Conservation (phyloP, 2,113 vertebrate species). For the Phaethon lepturus region DNA sequence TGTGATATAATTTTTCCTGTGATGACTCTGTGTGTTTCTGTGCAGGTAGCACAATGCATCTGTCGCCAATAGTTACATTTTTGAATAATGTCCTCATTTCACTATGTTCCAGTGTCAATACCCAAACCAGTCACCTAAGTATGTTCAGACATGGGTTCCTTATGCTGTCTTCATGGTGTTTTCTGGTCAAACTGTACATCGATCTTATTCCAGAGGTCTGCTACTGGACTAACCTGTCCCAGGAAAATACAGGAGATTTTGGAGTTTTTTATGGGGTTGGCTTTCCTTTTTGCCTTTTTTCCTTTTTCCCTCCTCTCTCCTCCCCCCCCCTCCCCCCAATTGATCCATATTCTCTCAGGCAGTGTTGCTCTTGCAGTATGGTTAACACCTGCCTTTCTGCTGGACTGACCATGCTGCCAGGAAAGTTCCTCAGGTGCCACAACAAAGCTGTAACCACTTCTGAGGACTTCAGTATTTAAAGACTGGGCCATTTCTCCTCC, state of each 20-base stretch:
- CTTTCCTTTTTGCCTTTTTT: too few species aligned
- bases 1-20: neutral
- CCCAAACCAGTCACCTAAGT: neutral
- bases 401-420: neutral
- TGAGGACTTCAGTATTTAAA: neutral
- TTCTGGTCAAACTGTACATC: neutral
- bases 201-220: neutral
- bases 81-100: neutral
- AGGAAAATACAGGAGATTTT: neutral
- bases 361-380: neutral
- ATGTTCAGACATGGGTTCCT: neutral
- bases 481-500: neutral
- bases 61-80: neutral
- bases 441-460: neutral
- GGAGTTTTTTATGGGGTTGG: neutral
- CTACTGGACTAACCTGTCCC: neutral
- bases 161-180: neutral
- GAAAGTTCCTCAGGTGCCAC: neutral
- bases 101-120: neutral
- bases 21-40: neutral
- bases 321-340: neutral
- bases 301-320: too few species aligned
- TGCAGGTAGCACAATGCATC: neutral
- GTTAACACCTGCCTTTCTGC: neutral
- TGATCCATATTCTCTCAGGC: neutral